These are phyloP conservation scores for Torymus auratus DNA, from an alignment of 2,888 invertebrate species.

Conservation along the genomic window DNA sequence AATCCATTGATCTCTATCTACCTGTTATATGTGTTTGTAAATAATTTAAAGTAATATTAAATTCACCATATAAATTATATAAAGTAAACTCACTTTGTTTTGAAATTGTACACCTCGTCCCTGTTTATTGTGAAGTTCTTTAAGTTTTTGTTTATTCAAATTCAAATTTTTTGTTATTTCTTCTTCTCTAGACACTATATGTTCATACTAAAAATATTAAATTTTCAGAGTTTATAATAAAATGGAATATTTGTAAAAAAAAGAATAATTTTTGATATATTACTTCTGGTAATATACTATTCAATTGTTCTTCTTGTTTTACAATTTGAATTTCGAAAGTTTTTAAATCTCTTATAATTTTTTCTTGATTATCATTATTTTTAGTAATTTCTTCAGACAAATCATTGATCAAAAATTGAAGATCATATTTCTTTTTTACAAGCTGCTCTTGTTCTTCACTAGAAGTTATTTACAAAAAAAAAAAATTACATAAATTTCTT, in stretches of 20 bases:
- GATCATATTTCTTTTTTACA: slow-evolving; percentile 93
- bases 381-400: slow-evolving; percentile 96
- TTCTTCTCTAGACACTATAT: slow-evolving; percentile 94
- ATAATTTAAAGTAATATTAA: neutral
- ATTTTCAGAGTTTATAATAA: slow-evolving; percentile 3
- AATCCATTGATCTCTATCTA: slow-evolving; percentile 97
- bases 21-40: slow-evolving; percentile 76
- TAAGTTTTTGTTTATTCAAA: slow-evolving; percentile 94
- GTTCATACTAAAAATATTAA: slow-evolving; percentile 84
- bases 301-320: slow-evolving; percentile 92
- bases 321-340: slow-evolving; percentile 91
- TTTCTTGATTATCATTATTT: slow-evolving; percentile 89
- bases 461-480: neutral
- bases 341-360: slow-evolving; percentile 92
- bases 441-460: slow-evolving; percentile 93
- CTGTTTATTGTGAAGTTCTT: slow-evolving; percentile 98
- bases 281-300: slow-evolving; percentile 87
- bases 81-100: slow-evolving; percentile 76
- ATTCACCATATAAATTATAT: neutral
- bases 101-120: slow-evolving; percentile 97
- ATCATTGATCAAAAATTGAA: slow-evolving; percentile 96
- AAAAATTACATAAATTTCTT: too few relatives aligned
- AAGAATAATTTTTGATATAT: neutral
- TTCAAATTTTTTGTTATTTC: slow-evolving; percentile 91
- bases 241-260: slow-evolving; percentile 10